Conservation (phyloP, 2,888 invertebrate genomes). For the Drosophila suboccidentalis region DNA sequence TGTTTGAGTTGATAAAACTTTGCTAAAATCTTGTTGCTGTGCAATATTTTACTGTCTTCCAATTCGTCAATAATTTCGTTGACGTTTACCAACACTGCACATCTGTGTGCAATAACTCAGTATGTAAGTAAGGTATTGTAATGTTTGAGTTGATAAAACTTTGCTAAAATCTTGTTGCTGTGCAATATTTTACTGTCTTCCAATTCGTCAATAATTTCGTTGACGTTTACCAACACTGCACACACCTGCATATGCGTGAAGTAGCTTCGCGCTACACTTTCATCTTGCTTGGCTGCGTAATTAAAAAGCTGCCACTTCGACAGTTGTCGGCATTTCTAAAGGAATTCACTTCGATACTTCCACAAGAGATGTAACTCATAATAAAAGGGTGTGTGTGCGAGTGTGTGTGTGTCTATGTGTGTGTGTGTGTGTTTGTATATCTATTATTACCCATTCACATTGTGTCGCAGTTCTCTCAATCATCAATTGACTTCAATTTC, state of each 20-base stretch:
- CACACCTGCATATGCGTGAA: not conserved
- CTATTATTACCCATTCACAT: slow-evolving; percentile 62
- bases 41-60: no score
- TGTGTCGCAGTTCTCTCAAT: slow-evolving; percentile 57
- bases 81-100: slow-evolving; percentile 16
- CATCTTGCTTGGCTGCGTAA: slow-evolving; percentile 46
- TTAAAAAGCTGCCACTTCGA: slow-evolving; percentile 51
- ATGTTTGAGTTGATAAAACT: no score
- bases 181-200: no score
- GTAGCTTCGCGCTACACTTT: slow-evolving; percentile 6
- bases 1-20: no score
- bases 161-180: no score
- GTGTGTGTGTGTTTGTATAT: slow-evolving; percentile 18
- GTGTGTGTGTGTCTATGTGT: slow-evolving; percentile 1
- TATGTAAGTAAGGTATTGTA: no score
- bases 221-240: no score
- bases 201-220: no score
- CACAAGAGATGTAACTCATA: slow-evolving; percentile 10
- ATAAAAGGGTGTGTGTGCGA: not conserved
- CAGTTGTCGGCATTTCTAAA: slow-evolving; percentile 58
- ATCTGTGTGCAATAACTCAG: not conserved
- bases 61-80: not conserved
- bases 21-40: no score
- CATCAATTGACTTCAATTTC: slow-evolving; percentile 79
- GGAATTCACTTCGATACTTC: slow-evolving; percentile 26